These are phyloP conservation scores for Ganaspis brasiliensis DNA, from an alignment of 2,888 invertebrate species.

Conservation along the genomic window DNA sequence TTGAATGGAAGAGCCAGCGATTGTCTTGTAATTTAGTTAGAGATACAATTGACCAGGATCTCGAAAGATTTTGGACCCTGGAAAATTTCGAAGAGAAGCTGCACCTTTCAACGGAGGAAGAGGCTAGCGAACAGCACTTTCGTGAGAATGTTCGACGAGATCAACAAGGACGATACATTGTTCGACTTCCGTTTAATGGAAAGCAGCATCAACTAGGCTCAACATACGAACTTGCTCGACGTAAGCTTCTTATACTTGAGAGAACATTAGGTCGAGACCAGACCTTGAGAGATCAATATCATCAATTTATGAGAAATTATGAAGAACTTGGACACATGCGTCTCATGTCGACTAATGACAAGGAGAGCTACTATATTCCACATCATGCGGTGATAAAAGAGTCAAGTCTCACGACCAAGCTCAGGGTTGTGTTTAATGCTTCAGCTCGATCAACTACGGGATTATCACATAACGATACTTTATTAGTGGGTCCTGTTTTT, in stretches of 20 bases:
- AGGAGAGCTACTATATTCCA: neutral
- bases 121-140: too few relatives aligned
- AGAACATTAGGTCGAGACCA: neutral
- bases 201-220: conserved; percentile 5
- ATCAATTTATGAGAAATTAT: neutral
- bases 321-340: neutral
- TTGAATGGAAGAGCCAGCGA: too few relatives aligned
- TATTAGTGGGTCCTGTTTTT: conserved; percentile 59
- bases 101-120: neutral
- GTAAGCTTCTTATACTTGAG: neutral
- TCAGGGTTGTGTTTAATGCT: conserved; percentile 59
- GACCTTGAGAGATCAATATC: neutral
- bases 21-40: too few relatives aligned
- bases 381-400: neutral
- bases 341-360: neutral
- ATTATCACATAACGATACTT: conserved; percentile 59
- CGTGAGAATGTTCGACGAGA: neutral
- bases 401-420: neutral
- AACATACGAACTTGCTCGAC: conserved; percentile 2
- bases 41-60: neutral
- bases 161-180: conserved; percentile 56
- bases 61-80: neutral
- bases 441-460: conserved; percentile 57
- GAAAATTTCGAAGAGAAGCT: neutral
- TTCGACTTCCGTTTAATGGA: conserved; percentile 35